Base-by-base conservation (phyloP, 2,113 vertebrate genomes). In the Brachirus orientalis region DNA sequence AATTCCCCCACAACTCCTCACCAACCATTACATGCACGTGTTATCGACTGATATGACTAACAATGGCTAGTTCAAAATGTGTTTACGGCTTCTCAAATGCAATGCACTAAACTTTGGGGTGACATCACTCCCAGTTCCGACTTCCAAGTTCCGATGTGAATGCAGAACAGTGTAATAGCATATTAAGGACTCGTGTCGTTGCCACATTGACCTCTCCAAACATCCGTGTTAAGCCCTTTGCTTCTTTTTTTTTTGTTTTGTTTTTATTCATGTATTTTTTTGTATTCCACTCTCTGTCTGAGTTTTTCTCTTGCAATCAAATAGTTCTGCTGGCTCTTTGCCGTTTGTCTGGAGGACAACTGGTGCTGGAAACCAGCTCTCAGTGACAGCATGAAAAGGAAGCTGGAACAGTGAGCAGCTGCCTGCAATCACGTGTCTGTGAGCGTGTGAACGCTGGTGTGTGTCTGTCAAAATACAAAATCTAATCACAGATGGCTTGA, bases 281-380 rank as follows among this genome's bases (percentile, higher is more conserved):
- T 11, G 57, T 20, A 50, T 55, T 17, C 38, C 55, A n/a, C 16
- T 28, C 41, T 46, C 57, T 40, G 43, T 46, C 18, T 44, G 9
- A 43, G 13, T 65, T 3, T 36, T 20, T 19, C 9, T 70, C 69
- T 63, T 60, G 18, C 52, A 79, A 36, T 78, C 19, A 63, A 65
- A 79, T 28, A 60, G 38, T 35, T 60, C 20, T n/a, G 40, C 35
- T 63, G 16, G 57, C 77, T 77, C 45, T 62, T 61, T 46, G 65
- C 57, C 52, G 62, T 79, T 83, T 83, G 75, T 81, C 79, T 76
- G 40, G 47, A 45, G 65, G 51, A 57, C 3, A 16, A 56, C 58
- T 68, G 83, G 72, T n/a, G 60, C 52, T 62, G 69, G 62, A 85
- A 85, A 89, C 85, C 83, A 88, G 69, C 69, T 86, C 86, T 85